Base-by-base conservation (phyloP, 2,113 vertebrate species). In the Carassius carassius region DNA sequence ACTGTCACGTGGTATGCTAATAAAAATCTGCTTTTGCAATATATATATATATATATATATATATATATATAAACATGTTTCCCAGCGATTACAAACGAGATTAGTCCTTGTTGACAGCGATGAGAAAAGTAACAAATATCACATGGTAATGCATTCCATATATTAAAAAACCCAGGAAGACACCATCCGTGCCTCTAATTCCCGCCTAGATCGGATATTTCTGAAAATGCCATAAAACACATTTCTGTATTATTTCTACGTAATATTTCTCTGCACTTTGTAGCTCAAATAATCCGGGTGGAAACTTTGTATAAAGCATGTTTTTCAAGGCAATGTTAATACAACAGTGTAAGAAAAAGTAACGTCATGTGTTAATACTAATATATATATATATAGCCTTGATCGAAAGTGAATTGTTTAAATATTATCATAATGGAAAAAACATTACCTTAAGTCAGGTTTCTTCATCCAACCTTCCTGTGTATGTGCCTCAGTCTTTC, bases 361-460 rank as follows among this genome's bases (percentile, higher is more conserved):
- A n/a, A 3, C 13, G 23, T 5, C 3, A 70, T 1, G 1, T 58
- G 21, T 77, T 11, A 51, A 72, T 8, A 51, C 23, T 44, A 17
- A 32, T 19, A 11, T 17, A 41, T 41, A 41, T 54, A 41, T 41
- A 41, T 7, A 41, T 41, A 41, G 19, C 11, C 37, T 1, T 2
- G 0, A 41, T n/a, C 4, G 3, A 41, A 41, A 12, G 0, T 21
- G 1, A 0, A 5, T 70, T 41, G 35, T 41, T 70, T 11, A 21
- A 3, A 70, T 5, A n/a, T 17, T 70, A 19, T 1, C 16, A 69
- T 19, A 9, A 69, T 21, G 19, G 8, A 69, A 37, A 41, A 67
- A 69, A 56, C 19, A 54, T 21, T 88, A 87, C 85, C 85, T 79
- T 47, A 32, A 29, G 4, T 23, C 21, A 7, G 56, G 14, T 29